Evolutionary conservation across 2,888 invertebrate genomes (phyloP), one percentile per base, ranked within the genome.

Genomic region (Eilema caniola): DNA sequence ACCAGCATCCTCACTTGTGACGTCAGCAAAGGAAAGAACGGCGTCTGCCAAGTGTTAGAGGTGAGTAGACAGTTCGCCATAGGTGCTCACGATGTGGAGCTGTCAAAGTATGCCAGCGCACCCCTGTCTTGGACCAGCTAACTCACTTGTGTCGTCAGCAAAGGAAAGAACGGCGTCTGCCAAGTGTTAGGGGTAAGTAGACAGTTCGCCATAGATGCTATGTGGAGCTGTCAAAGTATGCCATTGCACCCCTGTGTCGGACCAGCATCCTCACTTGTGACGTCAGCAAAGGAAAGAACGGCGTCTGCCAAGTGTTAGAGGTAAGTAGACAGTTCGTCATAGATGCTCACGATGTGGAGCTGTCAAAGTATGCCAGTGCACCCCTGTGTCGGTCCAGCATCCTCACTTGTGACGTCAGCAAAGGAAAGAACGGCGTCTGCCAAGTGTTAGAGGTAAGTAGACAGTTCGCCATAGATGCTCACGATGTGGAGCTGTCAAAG

Each of bases 21-120:
- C 1, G 73, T 76, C 0, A 80, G 77, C 0, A 88, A 82, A 23
- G 76, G 80, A 2, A 89, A 81, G 60, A 31, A 70, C 0, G 92
- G 90, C 0, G 89, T 83, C 60, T 88, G 88, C 4, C 82, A 85
- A 28, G 78, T 86, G 1, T 73, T 92, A 31, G 83, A 90, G 89
- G n/a, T n/a, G n/a, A n/a, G n/a, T n/a, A n/a, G n/a, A n/a, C 88
- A 95, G 95, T 94, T 94, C 33, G 91, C 93, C 0, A 88, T 94
- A 12, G 93, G 94, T n/a, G 90, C 89, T 0, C 82, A 87, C 2
- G 94, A 94, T 68, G 87, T 89, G 0, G 94, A 94, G 59, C 69
- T 94, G 2, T 76, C 76, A 0, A 89, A 90, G 47, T 92, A 92
- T 16, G 78, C 88, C 0, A 82, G 83, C 0, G 91, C 92, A 0